A percentile compares a stretch with the other conserved stretches of the same genome.
Evolutionary conservation across 2,888 invertebrate genomes (phyloP).

Genomic region (Pherbina coryleti): DNA sequence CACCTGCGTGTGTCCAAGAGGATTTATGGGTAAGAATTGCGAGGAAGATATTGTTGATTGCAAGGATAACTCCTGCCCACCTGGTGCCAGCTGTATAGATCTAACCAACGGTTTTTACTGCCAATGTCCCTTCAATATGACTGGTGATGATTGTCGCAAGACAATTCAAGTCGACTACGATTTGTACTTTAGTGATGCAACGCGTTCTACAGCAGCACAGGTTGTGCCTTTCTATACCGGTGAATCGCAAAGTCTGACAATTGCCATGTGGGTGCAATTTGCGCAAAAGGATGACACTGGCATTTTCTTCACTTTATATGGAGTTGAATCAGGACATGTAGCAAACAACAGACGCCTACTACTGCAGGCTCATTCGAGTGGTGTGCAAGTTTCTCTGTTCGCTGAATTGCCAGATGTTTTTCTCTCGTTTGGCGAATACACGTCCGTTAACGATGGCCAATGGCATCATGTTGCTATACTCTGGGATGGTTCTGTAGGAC

Average conservation of each 20-base stretch:
- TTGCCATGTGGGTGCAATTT: constrained; percentile 97
- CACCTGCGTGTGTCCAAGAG: constrained; percentile 87
- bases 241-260: constrained; percentile 82
- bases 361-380: constrained; percentile 91
- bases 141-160: constrained; percentile 96
- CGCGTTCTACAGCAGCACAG: constrained; percentile 91
- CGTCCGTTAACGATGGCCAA: constrained; percentile 94
- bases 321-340: constrained; percentile 86
- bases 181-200: constrained; percentile 91
- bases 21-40: constrained; percentile 85
- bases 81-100: constrained; percentile 93
- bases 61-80: constrained; percentile 93
- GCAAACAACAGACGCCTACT: constrained; percentile 83
- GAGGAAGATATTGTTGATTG: constrained; percentile 93
- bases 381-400: constrained; percentile 92
- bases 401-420: constrained; percentile 90
- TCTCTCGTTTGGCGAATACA: constrained; percentile 90
- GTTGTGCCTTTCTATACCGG: constrained; percentile 90
- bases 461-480: constrained; percentile 97
- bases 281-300: constrained; percentile 92
- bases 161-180: constrained; percentile 99
- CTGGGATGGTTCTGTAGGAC: constrained; percentile 93
- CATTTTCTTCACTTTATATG: constrained; percentile 93
- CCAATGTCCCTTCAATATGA: constrained; percentile 96
- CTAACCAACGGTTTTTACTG: constrained; percentile 92